A percentile compares a stretch with the other conserved stretches of the same genome.
phyloP scores from a whole-genome alignment of 1,140 invertebrate species.

The Galendromus occidentalis region DNA sequence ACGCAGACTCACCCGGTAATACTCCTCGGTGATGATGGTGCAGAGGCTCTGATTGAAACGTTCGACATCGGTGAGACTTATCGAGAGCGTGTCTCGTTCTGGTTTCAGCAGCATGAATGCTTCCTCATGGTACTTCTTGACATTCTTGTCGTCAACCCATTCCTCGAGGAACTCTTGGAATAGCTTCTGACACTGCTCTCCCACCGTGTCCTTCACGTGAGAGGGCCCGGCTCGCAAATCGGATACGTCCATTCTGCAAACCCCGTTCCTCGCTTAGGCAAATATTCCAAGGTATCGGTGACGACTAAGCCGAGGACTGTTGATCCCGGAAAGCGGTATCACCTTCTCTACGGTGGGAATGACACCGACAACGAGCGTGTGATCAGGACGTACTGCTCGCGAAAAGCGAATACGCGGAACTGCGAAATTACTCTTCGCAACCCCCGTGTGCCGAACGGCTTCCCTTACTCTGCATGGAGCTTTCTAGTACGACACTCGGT shows the following conservation, averaged over 20 bases:
- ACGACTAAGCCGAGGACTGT: too few relatives aligned
- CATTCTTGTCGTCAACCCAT: conserved; percentile 50
- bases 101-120: conserved; percentile 61
- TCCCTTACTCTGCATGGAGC: too few relatives aligned
- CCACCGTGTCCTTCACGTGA: conserved; percentile 64
- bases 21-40: conserved; percentile 84
- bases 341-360: too few relatives aligned
- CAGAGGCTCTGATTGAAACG: conserved; percentile 78
- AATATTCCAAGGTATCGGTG: too few relatives aligned
- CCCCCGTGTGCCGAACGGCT: too few relatives aligned
- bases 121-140: conserved; percentile 64
- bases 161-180: conserved; percentile 90
- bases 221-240: conserved; percentile 27
- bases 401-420: too few relatives aligned
- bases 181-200: conserved; percentile 72
- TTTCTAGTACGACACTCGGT: too few relatives aligned
- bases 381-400: too few relatives aligned
- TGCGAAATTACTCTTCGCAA: too few relatives aligned
- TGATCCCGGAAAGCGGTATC: too few relatives aligned
- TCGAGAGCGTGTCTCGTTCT: conserved; percentile 77
- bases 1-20: conserved; percentile 45
- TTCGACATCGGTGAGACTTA: conserved; percentile 90
- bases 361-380: too few relatives aligned
- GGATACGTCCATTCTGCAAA: conserved; percentile 30
- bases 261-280: too few relatives aligned